These are phyloP conservation scores for Camponotus floridanus DNA, from an alignment of 1,140 invertebrate species.

Conservation along the genomic window DNA sequence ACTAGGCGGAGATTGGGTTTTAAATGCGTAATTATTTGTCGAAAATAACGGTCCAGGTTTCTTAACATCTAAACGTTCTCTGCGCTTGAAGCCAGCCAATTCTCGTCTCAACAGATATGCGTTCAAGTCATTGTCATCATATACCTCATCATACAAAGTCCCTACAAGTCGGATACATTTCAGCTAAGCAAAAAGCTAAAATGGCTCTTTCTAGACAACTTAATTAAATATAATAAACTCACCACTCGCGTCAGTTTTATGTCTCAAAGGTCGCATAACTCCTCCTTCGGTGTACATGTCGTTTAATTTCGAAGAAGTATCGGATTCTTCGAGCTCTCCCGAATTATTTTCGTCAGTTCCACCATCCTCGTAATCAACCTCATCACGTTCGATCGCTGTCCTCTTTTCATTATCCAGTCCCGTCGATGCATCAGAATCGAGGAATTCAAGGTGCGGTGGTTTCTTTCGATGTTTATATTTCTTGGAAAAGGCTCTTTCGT, in stretches of 20 bases:
- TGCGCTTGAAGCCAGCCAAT: conserved; percentile 91
- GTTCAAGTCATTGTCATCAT: conserved; percentile 75
- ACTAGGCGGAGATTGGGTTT: conserved; percentile 75
- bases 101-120: conserved; percentile 79
- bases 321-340: background rate
- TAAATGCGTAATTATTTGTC: conserved; percentile 88
- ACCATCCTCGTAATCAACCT: conserved; percentile 46
- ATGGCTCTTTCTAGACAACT: background rate
- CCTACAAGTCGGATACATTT: conserved; percentile 40
- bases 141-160: conserved; percentile 48
- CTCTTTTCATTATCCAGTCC: conserved; percentile 39
- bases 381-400: conserved; percentile 85
- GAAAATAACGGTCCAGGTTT: conserved; percentile 95
- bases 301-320: conserved; percentile 51
- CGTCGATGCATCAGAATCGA: background rate
- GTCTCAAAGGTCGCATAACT: conserved; percentile 83
- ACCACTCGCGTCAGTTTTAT: conserved; percentile 52
- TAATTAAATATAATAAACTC: background rate
- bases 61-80: conserved; percentile 96
- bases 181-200: background rate
- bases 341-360: conserved; percentile 83
- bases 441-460: conserved; percentile 12
- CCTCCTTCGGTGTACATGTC: conserved; percentile 89
- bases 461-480: conserved; percentile 76
- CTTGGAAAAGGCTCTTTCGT: conserved; percentile 77